Conservation (phyloP, 2,888 invertebrate genomes). For the Helleia helle region DNA sequence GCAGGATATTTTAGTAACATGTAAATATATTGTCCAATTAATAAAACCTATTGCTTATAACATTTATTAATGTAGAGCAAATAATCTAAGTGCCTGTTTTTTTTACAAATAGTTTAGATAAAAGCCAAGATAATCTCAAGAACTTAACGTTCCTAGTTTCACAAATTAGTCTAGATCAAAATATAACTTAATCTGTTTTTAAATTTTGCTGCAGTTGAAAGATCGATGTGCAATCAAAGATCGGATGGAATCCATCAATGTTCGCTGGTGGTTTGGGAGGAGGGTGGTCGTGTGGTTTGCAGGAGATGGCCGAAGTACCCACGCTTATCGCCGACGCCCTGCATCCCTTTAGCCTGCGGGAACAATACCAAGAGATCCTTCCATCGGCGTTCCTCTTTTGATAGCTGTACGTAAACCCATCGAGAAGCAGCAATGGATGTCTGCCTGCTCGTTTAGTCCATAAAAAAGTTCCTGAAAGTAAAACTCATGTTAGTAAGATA, state of each 20-base stretch:
- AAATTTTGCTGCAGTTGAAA: too few species aligned
- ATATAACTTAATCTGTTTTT: too few species aligned
- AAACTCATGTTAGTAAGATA: not conserved
- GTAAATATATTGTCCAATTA: too few species aligned
- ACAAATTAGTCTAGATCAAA: too few species aligned
- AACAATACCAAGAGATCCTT: constrained; percentile 62
- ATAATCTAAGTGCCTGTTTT: too few species aligned
- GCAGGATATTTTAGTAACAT: too few species aligned
- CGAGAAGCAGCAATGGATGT: constrained; percentile 51
- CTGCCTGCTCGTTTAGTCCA: constrained; percentile 62
- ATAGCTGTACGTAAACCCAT: constrained; percentile 57
- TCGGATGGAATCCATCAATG: not conserved
- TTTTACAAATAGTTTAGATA: too few species aligned
- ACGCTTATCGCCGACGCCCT: constrained; percentile 53
- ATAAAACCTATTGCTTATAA: too few species aligned
- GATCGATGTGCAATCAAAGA: not conserved
- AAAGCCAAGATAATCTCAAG: too few species aligned
- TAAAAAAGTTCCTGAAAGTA: constrained; percentile 42
- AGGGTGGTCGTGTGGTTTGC: constrained; percentile 48
- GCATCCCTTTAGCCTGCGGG: constrained; percentile 56
- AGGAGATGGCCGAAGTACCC: constrained; percentile 35
- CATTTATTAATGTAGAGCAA: too few species aligned
- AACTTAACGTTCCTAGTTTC: too few species aligned
- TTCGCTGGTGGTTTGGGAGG: constrained; percentile 39
- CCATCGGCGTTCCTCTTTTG: constrained; percentile 61